phyloP scores from a whole-genome alignment of 2,797 vertebrate genomes.

The Oreochromis grahami region DNA sequence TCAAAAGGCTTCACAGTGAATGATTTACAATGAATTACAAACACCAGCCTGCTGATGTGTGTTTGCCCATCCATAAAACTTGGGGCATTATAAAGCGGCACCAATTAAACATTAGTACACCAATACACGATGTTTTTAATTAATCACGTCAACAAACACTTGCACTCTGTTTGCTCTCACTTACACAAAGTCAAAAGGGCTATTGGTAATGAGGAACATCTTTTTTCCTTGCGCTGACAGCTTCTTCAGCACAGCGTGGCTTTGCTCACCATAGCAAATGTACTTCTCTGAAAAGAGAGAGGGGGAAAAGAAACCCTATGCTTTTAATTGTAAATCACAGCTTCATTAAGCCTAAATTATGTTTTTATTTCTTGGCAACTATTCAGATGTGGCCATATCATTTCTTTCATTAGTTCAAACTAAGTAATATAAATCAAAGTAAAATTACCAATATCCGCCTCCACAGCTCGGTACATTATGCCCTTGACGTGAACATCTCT shows the following conservation, averaged over 20 bases:
- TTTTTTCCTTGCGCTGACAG: conserved; percentile 92
- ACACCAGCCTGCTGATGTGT: not conserved
- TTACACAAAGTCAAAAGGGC: conserved; percentile 98
- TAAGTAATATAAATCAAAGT: conserved; percentile 9
- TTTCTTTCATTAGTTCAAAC: not conserved
- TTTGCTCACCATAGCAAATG: conserved; percentile 94
- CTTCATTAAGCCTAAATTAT: not conserved
- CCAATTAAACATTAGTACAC: conserved; percentile 1
- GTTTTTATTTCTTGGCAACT: not conserved
- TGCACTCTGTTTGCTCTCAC: conserved; percentile 49
- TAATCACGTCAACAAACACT: not conserved
- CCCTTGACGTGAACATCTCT: conserved; percentile 97
- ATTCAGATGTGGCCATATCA: not conserved
- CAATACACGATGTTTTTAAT: not conserved
- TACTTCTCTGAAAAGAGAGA: conserved; percentile 82
- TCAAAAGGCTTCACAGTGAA: conserved; percentile 9
- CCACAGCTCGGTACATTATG: conserved; percentile 95
- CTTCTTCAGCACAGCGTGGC: conserved; percentile 90
- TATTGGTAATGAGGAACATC: conserved; percentile 99
- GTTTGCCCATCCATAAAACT: conserved; percentile 2
- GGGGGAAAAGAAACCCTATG: not conserved
- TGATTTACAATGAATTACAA: conserved; percentile 13
- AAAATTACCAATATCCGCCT: conserved; percentile 90
- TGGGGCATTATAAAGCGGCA: not conserved
- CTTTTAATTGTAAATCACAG: conserved; percentile 1